Base-by-base conservation (phyloP, 2,113 vertebrate species). In the Heterotilapia buettikoferi region DNA sequence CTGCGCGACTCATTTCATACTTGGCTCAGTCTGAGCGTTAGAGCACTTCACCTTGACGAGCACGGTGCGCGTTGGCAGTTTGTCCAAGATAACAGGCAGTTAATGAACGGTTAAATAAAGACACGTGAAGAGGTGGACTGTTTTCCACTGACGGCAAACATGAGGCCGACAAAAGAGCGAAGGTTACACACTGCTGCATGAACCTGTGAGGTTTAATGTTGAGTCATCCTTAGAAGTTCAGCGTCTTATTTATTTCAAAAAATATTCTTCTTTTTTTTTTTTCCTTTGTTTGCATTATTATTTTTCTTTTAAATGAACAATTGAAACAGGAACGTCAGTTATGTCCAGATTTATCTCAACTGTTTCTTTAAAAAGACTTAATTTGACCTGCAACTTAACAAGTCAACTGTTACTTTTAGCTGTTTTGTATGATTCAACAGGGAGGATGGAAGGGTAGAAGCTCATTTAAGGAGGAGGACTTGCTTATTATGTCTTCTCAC, bases 81-180 rank as follows among this genome's bases (percentile, higher is more conserved):
- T 47, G 6, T 47, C 40, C 71, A 31, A 47, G 71, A 76, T 76
- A 31, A 76, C 9, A 12, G 24, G 43, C 14, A 50, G 71, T 19
- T 76, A 76, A 76, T 50, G 71, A 76, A 50, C 24, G 16, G 43
- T 76, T 76, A 76, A 76, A 76, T 47, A 76, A 76, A 76, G 71
- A 76, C 40, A 11, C 3, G 24, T 47, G 14, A 19, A 76, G 71
- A 47, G 9, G 40, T 29, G 24, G 40, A 29, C 24, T 29, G 40
- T 76, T 73, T 73, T 76, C 40, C 40, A 76, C 71, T 29, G 24
- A 76, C 2, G 14, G 13, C 14, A 76, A 76, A 76, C 40, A 76
- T 0, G 21, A 76, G 68, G 68, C 21, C 3, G 3, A 47, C 71
- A 19, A 7, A 29, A 76, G 14, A 29, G 43, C 2, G 9, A 31